Evolutionary conservation across 2,797 vertebrate species (phyloP), one percentile per base, ranked within the genome.

Genomic region (Pseudotriccus pelzelni): DNA sequence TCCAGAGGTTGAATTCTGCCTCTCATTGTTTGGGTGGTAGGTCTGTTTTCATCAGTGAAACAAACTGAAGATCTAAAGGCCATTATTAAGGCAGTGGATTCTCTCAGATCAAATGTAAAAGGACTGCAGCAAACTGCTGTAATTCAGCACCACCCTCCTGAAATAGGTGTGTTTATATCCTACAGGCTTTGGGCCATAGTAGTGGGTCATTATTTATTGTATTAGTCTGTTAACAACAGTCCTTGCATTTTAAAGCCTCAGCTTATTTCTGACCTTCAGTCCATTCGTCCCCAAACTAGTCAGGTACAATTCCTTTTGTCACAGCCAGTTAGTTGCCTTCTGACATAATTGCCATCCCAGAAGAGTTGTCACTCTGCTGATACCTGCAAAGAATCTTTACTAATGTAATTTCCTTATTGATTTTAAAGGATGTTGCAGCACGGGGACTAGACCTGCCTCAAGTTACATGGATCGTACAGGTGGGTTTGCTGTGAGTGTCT

Each of bases 381-480:
- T 70, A 11, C 3, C 37, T 60, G 46, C 49, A 64, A 37, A 87
- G 37, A 20, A 44, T 64, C 90, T 84, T 93, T 56, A 68, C 79
- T 89, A 4, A 93, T 72, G 27, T 95, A 11, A 44, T 91, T 77
- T 94, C 92, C n/a, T 81, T 62, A 12, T 90, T 94, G 4, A 73
- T 95, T 93, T 97, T 94, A 70, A 96, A 99, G 99, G 99, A 99
- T 30, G 98, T 99, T 7, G 99, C 99, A 64, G 99, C 99, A 36
- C 98, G 99, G 66, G 99, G 99, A 14, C 97, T 99, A 83, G 99
- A 99, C 95, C 98, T 99, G 36, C 99, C 98, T 69, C 98, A 98
- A 37, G 99, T 99, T 83, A 99, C 98, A 0, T 99, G 99, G 99
- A 99, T 99, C 1, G 75, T 99, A 55, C 99, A 99, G 99, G 99